A percentile compares a stretch with the other conserved stretches of the same genome.
phyloP scores from a whole-genome alignment of 2,797 vertebrate genomes.

The Myotis pilosus region DNA sequence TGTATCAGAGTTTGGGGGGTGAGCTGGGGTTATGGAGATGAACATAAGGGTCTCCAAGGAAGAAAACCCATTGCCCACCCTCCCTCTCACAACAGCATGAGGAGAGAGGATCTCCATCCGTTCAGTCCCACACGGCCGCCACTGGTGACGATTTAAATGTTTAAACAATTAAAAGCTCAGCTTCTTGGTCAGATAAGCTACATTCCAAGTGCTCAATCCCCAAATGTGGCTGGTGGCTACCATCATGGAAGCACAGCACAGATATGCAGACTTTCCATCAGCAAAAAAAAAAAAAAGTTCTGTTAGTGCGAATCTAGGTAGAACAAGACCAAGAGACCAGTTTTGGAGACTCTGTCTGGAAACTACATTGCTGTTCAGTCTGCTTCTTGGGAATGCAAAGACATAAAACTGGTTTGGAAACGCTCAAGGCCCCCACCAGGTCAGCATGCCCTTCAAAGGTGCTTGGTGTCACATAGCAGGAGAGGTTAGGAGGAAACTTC shows the following conservation, averaged over 20 bases:
- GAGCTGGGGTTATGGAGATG: neutral
- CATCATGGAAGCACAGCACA: neutral
- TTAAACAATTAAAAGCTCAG: neutral
- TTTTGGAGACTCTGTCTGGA: neutral
- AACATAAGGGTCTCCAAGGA: neutral
- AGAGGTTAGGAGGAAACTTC: neutral
- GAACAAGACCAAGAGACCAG: neutral
- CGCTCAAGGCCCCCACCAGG: neutral
- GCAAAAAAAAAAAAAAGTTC: neutral
- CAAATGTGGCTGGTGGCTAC: accelerated
- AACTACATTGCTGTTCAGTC: neutral
- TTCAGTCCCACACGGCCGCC: neutral
- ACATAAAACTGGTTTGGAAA: neutral
- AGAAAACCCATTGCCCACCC: neutral
- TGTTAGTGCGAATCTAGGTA: neutral
- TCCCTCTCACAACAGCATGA: neutral
- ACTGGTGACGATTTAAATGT: neutral
- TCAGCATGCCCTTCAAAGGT: constrained; percentile 20
- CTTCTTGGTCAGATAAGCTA: neutral
- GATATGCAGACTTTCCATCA: neutral
- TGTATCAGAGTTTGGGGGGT: neutral
- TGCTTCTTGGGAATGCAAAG: neutral
- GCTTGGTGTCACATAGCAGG: neutral
- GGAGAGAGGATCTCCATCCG: neutral
- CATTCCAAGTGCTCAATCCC: neutral